These are phyloP conservation scores for Hemicentrotus pulcherrimus DNA, from an alignment of 35 echinoderm and acorn worm genomes.

Conservation along the genomic window DNA sequence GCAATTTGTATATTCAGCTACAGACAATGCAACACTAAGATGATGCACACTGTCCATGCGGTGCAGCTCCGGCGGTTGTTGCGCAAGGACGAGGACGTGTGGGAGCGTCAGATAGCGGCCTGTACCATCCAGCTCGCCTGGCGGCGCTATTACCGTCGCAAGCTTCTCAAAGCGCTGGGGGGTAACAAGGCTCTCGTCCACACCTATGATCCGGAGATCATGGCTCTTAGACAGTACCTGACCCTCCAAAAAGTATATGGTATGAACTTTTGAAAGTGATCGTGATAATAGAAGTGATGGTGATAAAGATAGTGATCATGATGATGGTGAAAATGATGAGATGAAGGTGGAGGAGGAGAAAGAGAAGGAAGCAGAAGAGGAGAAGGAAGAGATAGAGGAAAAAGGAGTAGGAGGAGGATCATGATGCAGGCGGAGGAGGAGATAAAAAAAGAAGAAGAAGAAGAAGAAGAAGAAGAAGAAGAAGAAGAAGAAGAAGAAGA, in stretches of 20 bases:
- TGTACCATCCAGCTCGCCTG: constrained; percentile 62
- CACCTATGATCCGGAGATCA: constrained; percentile 59
- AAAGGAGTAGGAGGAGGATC: neutral
- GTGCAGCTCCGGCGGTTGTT: neutral
- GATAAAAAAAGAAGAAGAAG: no score
- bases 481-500: no score
- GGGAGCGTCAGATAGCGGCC: constrained; percentile 62
- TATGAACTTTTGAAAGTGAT: neutral
- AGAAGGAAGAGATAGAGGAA: no score
- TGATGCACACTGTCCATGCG: neutral
- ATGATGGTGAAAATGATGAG: no score
- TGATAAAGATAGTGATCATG: no score
- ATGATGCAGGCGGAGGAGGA: neutral
- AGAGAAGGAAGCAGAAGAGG: no score
- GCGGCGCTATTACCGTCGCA: constrained; percentile 41
- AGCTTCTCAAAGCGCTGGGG: constrained; percentile 45
- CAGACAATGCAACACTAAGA: constrained; percentile 28
- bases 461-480: no score
- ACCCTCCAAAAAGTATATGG: constrained; percentile 66
- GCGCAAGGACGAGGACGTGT: constrained; percentile 44
- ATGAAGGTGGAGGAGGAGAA: neutral
- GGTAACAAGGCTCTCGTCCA: constrained; percentile 50
- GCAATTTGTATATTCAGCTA: neutral
- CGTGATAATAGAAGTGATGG: no score
- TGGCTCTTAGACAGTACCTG: constrained; percentile 54